These are phyloP conservation scores for Florisuga fusca DNA, from an alignment of 2,797 vertebrate species.

Conservation along the genomic window DNA sequence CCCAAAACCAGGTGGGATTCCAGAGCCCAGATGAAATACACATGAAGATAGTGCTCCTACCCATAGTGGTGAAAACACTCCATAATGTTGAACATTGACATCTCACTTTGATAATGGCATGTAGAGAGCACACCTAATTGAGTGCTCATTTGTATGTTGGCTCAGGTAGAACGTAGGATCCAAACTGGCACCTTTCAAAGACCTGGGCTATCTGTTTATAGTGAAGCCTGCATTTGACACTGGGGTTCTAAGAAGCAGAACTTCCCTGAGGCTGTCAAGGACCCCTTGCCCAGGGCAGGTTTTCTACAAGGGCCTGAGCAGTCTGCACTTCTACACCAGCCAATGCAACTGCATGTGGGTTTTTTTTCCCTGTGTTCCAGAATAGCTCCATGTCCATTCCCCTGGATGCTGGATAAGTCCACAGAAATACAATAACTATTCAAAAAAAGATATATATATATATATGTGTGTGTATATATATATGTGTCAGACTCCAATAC, in stretches of 20 bases:
- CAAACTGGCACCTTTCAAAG: background rate
- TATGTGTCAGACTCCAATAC: background rate
- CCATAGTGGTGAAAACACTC: background rate
- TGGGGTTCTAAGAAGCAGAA: background rate
- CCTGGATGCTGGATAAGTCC: background rate
- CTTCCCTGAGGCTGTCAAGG: background rate
- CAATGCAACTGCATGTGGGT: fast-evolving
- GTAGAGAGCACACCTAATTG: background rate
- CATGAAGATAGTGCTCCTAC: background rate
- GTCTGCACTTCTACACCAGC: background rate
- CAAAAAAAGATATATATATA: background rate
- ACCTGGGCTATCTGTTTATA: background rate
- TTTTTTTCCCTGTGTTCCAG: background rate
- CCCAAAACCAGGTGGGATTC: background rate
- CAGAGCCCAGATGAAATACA: background rate
- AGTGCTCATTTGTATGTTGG: background rate
- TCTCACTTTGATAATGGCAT: background rate
- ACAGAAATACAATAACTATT: background rate
- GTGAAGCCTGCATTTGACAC: background rate
- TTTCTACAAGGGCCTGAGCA: background rate
- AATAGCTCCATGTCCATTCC: background rate
- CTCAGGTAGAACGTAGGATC: background rate
- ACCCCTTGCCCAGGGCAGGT: background rate
- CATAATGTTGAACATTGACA: background rate
- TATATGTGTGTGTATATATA: background rate